Base-by-base conservation (phyloP, 2,888 invertebrate genomes). In the Chymomyza procnemis region DNA sequence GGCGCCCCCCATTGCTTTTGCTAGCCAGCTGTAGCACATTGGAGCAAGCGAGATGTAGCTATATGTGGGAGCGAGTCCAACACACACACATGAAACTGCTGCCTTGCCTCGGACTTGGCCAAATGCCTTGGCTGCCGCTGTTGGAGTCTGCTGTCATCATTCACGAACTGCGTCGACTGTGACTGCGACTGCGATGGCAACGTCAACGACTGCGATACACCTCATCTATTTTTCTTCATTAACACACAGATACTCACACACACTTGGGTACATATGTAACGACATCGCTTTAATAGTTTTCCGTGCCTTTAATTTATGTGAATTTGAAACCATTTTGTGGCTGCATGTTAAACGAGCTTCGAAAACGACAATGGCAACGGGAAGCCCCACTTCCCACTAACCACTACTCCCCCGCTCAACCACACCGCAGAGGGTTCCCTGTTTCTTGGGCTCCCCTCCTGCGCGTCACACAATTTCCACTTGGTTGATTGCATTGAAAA, bases 291-390 rank as follows among this genome's bases (percentile, higher is more conserved):
- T 80, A 83, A 83, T 81, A 81, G 80, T 81, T 81, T 77, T 80
- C 66, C 84, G 75, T 83, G 79, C 77, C 79, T 83, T 80, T 83
- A 81, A 81, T 83, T 81, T 81, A 81, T 83, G 84, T 75, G 80
- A 80, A 70, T 83, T 83, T 80, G 67, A 81, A 80, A 69, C 66
- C 75, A 75, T 73, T 75, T 63, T 70, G 64, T 75, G 67, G 67
- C 63, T 65, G 57, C n/a, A 21, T n/a, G 34, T 9, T 41, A 50
- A 50, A 19, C 18, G 18, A 50, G 19, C 50, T 18, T 18, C 50
- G 19, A 50, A 16, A 50, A 50, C 50, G 19, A 50, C 50, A 50
- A 50, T 19, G 19, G 50, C 50, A 50, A 50, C 50, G 34, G 34
- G 34, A 41, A 50, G 50, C 47, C 47, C 16, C 47, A 47, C 16